phyloP scores from a whole-genome alignment of 2,888 invertebrate genomes.

The Carterocephalus palaemon region DNA sequence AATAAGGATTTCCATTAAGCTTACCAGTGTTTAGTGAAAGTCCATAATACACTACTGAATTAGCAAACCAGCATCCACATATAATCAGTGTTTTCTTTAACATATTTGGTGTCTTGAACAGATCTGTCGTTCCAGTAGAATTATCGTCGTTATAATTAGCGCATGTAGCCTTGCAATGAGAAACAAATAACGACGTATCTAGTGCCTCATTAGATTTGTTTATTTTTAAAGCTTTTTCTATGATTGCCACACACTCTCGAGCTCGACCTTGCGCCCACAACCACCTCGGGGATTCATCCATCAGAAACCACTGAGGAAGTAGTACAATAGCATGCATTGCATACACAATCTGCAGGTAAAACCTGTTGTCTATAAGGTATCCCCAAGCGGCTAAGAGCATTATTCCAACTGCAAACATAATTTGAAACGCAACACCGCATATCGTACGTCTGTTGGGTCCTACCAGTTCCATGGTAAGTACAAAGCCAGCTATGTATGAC shows the following conservation, averaged over 20 bases:
- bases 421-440: constrained; percentile 89
- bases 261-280: constrained; percentile 89
- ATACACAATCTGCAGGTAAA: constrained; percentile 86
- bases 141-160: constrained; percentile 66
- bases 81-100: constrained; percentile 88
- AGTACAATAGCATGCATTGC: constrained; percentile 85
- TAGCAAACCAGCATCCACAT: constrained; percentile 92
- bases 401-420: constrained; percentile 88
- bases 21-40: constrained; percentile 88
- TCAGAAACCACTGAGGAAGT: constrained; percentile 88
- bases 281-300: constrained; percentile 94
- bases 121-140: constrained; percentile 82
- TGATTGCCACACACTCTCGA: constrained; percentile 85
- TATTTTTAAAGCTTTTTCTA: constrained; percentile 84
- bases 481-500: constrained; percentile 83
- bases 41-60: constrained; percentile 91
- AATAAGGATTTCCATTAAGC: constrained; percentile 87
- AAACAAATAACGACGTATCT: constrained; percentile 82
- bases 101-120: constrained; percentile 88
- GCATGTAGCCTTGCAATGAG: constrained; percentile 78
- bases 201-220: constrained; percentile 82
- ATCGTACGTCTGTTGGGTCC: constrained; percentile 88
- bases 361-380: constrained; percentile 84
- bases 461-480: constrained; percentile 89
- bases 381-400: constrained; percentile 92